phyloP scores from a whole-genome alignment of 1,140 invertebrate species.

The Eubasilissa regina region DNA sequence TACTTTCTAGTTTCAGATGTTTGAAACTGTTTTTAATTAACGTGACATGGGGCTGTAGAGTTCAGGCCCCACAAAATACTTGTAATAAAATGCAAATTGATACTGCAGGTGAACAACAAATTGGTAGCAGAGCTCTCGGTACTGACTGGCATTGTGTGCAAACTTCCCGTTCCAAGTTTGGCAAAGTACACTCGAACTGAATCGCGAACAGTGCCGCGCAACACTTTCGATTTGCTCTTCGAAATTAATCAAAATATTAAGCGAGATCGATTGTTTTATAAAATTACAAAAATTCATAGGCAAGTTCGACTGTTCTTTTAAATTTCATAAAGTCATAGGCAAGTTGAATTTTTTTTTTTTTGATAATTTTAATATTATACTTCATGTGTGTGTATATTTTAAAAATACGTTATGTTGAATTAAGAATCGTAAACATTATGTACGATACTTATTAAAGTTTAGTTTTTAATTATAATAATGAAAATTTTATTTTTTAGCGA shows the following conservation, averaged over 20 bases:
- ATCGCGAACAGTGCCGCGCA: background rate
- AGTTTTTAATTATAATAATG: no score
- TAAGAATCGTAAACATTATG: no score
- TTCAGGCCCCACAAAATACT: slow-evolving; percentile 6
- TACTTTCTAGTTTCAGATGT: no score
- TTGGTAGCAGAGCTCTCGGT: background rate
- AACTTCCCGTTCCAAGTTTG: slow-evolving; percentile 10
- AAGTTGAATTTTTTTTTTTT: no score
- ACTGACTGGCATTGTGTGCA: slow-evolving; percentile 1
- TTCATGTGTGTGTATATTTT: no score
- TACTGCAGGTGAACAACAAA: slow-evolving; percentile 5
- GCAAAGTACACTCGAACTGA: background rate
- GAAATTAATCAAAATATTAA: background rate
- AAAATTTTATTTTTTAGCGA: no score
- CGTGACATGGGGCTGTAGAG: background rate
- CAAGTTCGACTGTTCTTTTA: background rate
- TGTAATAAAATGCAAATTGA: slow-evolving; percentile 27
- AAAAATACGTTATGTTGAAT: no score
- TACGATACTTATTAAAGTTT: no score
- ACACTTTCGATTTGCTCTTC: background rate
- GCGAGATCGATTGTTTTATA: background rate
- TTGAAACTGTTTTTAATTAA: background rate
- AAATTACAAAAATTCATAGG: background rate
- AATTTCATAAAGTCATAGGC: background rate
- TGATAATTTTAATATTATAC: no score